Conservation (phyloP, 2,888 invertebrate genomes). For the Hirudinaria manillensis region DNA sequence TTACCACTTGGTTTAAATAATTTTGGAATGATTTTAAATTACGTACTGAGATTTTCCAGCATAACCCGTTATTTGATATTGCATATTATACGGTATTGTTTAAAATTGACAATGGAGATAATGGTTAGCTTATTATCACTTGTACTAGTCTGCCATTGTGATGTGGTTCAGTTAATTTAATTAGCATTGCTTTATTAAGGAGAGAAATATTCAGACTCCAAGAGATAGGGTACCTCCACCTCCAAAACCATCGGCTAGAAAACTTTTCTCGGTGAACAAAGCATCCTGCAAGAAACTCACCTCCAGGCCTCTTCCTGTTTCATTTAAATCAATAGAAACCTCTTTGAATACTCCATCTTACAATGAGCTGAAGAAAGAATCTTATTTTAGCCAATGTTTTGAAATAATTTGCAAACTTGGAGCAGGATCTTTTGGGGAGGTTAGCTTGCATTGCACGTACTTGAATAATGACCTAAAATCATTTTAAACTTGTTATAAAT, state of each 20-base stretch:
- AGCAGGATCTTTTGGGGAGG: constrained; percentile 70
- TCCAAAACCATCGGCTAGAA: constrained; percentile 53
- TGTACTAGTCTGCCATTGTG: no score
- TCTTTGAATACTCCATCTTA: constrained; percentile 50
- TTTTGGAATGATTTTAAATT: no score
- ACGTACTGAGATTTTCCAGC: no score
- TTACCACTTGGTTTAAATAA: neutral
- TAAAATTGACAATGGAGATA: no score
- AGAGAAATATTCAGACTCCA: constrained; percentile 46
- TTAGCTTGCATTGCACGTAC: constrained; percentile 40
- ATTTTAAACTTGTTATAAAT: constrained; percentile 14
- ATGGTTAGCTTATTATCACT: no score
- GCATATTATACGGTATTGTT: no score
- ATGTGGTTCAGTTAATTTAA: no score
- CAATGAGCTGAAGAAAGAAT: constrained; percentile 52
- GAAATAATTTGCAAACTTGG: constrained; percentile 63
- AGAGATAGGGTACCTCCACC: constrained; percentile 44
- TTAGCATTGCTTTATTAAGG: constrained; percentile 33
- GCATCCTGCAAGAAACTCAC: constrained; percentile 47
- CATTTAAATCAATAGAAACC: constrained; percentile 45
- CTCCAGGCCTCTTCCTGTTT: constrained; percentile 49
- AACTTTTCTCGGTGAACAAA: constrained; percentile 51
- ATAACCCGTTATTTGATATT: no score
- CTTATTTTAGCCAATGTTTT: constrained; percentile 68
- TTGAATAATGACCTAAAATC: neutral